A percentile compares a stretch with the other conserved stretches of the same genome.
phyloP scores from a whole-genome alignment of 2,888 invertebrate species.

The Notodonta dromedarius region DNA sequence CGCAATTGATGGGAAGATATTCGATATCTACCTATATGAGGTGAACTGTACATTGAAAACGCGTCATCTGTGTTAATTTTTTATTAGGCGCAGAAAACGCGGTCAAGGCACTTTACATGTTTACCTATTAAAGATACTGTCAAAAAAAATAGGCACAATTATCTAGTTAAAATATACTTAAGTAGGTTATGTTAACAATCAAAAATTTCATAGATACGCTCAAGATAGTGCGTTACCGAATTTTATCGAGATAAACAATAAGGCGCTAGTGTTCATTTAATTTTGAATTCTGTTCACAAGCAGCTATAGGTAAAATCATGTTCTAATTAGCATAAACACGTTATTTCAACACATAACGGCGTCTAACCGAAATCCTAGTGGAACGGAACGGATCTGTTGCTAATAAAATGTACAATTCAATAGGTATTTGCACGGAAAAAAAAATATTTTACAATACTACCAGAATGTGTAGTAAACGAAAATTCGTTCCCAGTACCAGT shows the following conservation, averaged over 20 bases:
- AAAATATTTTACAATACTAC: too few relatives aligned
- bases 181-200: conserved; percentile 53
- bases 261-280: conserved; percentile 8
- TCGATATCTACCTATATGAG: conserved; percentile 58
- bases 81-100: conserved; percentile 52
- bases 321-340: conserved; percentile 56
- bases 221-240: conserved; percentile 22
- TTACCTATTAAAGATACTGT: conserved; percentile 35
- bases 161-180: conserved; percentile 24
- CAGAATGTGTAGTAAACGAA: too few relatives aligned
- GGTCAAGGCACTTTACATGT: conserved; percentile 62
- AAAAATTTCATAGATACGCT: conserved; percentile 24
- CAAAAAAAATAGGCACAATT: conserved; percentile 42
- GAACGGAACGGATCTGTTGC: conserved; percentile 52
- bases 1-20: conserved; percentile 69
- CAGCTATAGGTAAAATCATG: conserved; percentile 20
- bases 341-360: conserved; percentile 50
- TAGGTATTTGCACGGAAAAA: conserved; percentile 49
- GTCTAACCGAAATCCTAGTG: conserved; percentile 51
- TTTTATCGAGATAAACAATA: conserved; percentile 15
- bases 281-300: conserved; percentile 23
- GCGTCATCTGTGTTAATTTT: conserved; percentile 62
- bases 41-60: conserved; percentile 48
- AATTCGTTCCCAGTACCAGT: too few relatives aligned
- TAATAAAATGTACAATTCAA: conserved; percentile 41